These are phyloP conservation scores for Oscheius sp. DNA, from an alignment of 2,888 invertebrate species.

Conservation along the genomic window DNA sequence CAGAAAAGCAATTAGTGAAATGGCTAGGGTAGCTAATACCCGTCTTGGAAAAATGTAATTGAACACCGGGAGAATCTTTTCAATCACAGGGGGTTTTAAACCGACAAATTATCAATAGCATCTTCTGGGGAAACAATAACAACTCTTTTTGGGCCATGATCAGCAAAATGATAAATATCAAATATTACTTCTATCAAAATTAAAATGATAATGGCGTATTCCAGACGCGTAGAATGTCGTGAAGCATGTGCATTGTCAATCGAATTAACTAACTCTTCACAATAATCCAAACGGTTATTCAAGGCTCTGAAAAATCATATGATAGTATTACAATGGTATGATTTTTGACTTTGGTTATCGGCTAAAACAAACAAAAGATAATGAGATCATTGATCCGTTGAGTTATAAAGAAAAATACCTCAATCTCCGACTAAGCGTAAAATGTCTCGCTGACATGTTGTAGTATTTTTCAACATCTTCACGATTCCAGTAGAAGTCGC, in stretches of 20 bases:
- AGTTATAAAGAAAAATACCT: conserved; percentile 33
- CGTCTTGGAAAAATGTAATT: conserved; percentile 2
- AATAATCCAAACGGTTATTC: conserved; percentile 93
- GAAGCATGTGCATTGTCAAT: conserved; percentile 89
- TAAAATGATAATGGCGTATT: conserved; percentile 95
- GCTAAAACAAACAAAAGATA: neutral
- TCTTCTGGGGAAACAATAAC: conserved; percentile 18
- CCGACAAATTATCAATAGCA: neutral
- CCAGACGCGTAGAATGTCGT: conserved; percentile 86
- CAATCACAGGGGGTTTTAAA: conserved; percentile 2
- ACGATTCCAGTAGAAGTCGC: conserved; percentile 98
- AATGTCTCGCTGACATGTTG: conserved; percentile 81
- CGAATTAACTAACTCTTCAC: conserved; percentile 88
- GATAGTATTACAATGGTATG: too few species aligned
- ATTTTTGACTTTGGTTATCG: neutral
- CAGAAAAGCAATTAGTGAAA: conserved; percentile 1
- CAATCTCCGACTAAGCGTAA: conserved; percentile 53
- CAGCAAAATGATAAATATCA: conserved; percentile 58
- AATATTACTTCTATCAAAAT: conserved; percentile 88
- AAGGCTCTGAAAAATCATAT: conserved; percentile 82
- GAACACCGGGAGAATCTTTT: neutral
- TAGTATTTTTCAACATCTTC: conserved; percentile 87
- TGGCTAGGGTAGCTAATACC: neutral
- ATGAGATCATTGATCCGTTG: neutral
- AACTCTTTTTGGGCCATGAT: conserved; percentile 4